phyloP scores from a whole-genome alignment of 2,888 invertebrate genomes.

The Vesta saturnalis region DNA sequence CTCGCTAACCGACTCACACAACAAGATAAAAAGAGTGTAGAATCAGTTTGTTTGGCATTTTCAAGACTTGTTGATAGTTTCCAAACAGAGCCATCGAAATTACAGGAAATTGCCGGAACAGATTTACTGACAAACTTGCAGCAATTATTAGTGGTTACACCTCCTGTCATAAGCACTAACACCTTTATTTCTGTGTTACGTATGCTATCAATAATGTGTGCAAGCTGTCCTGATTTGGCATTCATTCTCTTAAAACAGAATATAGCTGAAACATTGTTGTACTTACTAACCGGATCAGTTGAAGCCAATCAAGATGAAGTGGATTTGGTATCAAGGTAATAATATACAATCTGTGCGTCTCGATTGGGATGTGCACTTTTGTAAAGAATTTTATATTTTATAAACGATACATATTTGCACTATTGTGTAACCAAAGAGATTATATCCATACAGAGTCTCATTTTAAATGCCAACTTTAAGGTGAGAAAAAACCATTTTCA shows the following conservation, averaged over 20 bases:
- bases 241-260: slow-evolving; percentile 92
- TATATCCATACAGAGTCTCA: no score
- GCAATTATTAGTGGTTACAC: slow-evolving; percentile 92
- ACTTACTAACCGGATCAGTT: slow-evolving; percentile 91
- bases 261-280: slow-evolving; percentile 94
- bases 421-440: no score
- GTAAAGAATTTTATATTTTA: no score
- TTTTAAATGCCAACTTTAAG: no score
- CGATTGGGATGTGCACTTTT: no score
- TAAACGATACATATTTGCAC: no score
- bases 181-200: slow-evolving; percentile 97
- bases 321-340: slow-evolving; percentile 81
- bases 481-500: no score
- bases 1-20: slow-evolving; percentile 83
- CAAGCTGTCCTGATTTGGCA: slow-evolving; percentile 93
- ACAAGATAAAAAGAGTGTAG: slow-evolving; percentile 98
- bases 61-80: slow-evolving; percentile 96
- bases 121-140: slow-evolving; percentile 93
- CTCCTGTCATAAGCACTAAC: slow-evolving; percentile 92
- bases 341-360: no score
- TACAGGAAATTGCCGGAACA: slow-evolving; percentile 94
- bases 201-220: slow-evolving; percentile 96
- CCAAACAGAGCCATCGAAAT: slow-evolving; percentile 87
- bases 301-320: slow-evolving; percentile 69
- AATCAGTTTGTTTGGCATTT: slow-evolving; percentile 96